Conservation (phyloP, 2,888 invertebrate species). For the Caenorhabditis drosophilae region DNA sequence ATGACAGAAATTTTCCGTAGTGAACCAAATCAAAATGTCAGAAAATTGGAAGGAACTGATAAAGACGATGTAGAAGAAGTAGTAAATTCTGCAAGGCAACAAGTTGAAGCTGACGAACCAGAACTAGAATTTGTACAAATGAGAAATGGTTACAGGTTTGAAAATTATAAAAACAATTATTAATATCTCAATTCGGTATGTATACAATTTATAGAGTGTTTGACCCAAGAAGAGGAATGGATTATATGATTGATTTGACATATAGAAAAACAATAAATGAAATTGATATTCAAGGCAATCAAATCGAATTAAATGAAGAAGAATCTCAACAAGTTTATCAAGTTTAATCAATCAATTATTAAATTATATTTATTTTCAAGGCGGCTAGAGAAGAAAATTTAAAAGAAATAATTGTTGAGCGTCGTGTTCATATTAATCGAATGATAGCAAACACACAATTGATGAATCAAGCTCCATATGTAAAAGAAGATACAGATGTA, state of each 20-base stretch:
- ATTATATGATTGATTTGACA: conserved; percentile 79
- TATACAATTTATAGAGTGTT: conserved; percentile 74
- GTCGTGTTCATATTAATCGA: conserved; percentile 80
- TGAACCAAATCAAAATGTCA: conserved; percentile 80
- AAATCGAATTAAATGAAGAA: conserved; percentile 18
- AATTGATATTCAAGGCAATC: conserved; percentile 9
- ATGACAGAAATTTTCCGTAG: conserved; percentile 82
- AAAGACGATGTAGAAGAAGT: conserved; percentile 76
- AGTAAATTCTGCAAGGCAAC: conserved; percentile 35
- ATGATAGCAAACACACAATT: conserved; percentile 87
- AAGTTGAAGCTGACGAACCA: conserved; percentile 43
- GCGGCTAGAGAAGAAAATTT: conserved; percentile 24
- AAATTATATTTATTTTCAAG: conserved; percentile 10
- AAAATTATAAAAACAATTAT: neutral
- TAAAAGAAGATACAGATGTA: conserved; percentile 87
- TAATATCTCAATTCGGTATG: neutral
- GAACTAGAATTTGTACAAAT: conserved; percentile 60
- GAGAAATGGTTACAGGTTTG: conserved; percentile 57
- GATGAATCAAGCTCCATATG: conserved; percentile 82
- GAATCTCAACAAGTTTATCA: conserved; percentile 9
- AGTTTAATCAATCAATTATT: neutral
- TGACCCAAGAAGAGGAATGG: conserved; percentile 84
- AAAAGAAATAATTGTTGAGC: conserved; percentile 38
- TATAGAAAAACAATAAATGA: conserved; percentile 45
- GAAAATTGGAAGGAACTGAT: conserved; percentile 72